Percentiles rank a stretch among this genome's conserved stretches.
Conservation (phyloP, 2,888 invertebrate species). For the Actias luna region DNA sequence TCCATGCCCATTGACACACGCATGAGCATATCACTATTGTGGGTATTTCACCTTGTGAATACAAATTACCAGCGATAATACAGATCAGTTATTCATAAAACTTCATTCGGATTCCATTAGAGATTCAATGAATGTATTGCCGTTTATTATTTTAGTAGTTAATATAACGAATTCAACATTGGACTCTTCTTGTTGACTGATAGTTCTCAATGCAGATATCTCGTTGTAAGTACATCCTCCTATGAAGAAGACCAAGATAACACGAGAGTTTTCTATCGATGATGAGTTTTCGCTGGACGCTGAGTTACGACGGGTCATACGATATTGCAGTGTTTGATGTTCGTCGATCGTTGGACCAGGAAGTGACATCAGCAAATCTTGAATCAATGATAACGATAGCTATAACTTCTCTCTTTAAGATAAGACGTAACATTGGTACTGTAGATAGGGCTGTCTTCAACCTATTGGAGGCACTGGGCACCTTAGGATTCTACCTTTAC, state of each 20-base stretch:
- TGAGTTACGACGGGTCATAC: constrained; percentile 80
- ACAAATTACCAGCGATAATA: too few relatives aligned
- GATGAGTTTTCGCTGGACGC: constrained; percentile 82
- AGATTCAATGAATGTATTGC: constrained; percentile 90
- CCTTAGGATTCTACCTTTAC: too few relatives aligned
- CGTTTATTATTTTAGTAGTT: constrained; percentile 96
- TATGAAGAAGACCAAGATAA: constrained; percentile 96
- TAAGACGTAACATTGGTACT: too few relatives aligned
- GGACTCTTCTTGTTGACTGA: constrained; percentile 89
- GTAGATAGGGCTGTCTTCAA: too few relatives aligned
- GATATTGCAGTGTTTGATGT: constrained; percentile 81
- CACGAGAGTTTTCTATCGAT: constrained; percentile 82
- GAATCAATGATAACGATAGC: constrained; percentile 70
- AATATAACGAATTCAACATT: constrained; percentile 94
- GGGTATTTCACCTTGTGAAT: too few relatives aligned
- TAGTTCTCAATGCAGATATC: constrained; percentile 88
- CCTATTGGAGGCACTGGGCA: too few relatives aligned
- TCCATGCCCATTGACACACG: too few relatives aligned
- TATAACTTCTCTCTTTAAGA: too few relatives aligned
- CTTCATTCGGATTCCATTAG: constrained; percentile 82
- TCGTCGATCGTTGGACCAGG: constrained; percentile 90
- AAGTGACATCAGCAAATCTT: constrained; percentile 90
- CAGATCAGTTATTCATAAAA: neutral
- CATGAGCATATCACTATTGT: too few relatives aligned
- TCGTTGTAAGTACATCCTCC: constrained; percentile 99